Percentiles rank a stretch among this genome's conserved stretches.
Conservation (phyloP, 1,140 invertebrate genomes). For the Pantala flavescens region DNA sequence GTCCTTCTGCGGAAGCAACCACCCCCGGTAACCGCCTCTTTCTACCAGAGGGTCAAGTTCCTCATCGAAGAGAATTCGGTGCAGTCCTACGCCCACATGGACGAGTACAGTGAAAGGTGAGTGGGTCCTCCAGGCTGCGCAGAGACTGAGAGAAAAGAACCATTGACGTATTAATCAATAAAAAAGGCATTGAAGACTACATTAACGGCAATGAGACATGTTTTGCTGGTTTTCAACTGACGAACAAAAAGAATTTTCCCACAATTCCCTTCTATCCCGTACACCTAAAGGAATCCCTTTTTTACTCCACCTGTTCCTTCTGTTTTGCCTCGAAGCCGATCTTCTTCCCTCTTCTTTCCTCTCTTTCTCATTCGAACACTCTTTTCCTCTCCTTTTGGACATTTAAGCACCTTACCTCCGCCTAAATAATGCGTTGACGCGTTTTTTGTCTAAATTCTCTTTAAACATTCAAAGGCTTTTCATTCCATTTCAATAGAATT, state of each 20-base stretch:
- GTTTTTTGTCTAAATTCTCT: neutral
- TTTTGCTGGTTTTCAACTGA: neutral
- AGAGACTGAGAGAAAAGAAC: neutral
- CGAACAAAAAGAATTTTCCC: neutral
- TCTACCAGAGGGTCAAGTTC: slow-evolving; percentile 96
- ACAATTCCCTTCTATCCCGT: neutral
- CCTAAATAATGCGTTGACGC: neutral
- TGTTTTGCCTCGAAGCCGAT: neutral
- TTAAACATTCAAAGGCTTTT: neutral
- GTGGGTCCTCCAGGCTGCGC: slow-evolving; percentile 31
- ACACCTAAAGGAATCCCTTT: neutral
- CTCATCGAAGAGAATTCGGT: slow-evolving; percentile 97
- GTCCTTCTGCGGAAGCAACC: slow-evolving; percentile 90
- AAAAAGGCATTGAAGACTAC: neutral
- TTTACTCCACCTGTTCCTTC: neutral
- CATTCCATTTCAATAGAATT: too few species aligned
- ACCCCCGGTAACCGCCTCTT: slow-evolving; percentile 89
- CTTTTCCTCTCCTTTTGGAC: slow-evolving; percentile 13
- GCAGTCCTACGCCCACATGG: slow-evolving; percentile 92
- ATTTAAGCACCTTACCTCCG: slow-evolving; percentile 1
- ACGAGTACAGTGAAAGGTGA: slow-evolving; percentile 97
- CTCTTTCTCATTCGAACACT: slow-evolving; percentile 13
- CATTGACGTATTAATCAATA: neutral
- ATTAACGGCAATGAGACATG: neutral
- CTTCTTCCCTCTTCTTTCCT: neutral